Evolutionary conservation across 2,113 vertebrate species (phyloP), one percentile per base, ranked within the genome.

Genomic region (Onychostruthus taczanowskii): DNA sequence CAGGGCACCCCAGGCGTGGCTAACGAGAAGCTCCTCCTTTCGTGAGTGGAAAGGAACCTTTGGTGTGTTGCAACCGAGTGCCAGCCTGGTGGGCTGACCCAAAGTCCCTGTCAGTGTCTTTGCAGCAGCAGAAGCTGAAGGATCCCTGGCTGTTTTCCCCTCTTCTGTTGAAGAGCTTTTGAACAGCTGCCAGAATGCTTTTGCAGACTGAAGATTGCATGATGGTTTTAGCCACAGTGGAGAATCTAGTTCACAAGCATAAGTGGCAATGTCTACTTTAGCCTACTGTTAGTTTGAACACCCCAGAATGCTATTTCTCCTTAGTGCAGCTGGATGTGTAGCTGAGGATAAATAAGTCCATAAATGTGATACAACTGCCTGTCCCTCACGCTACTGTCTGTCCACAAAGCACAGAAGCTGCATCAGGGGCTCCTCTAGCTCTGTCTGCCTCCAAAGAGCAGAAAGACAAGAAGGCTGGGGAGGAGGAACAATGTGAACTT

Each of bases 381-480:
- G 3, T 55, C 53, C 30, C 18, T 55, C 31, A 31, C 0, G 5
- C 53, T 31, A 13, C 49, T 44, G 16, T 79, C 90, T 83, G 44
- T 92, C 66, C 55, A 26, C 97, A 99, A 98, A 98, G 98, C 97
- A 98, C 98, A 95, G 99, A 99, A 98, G 98, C 98, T 30, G 98
- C 98, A 4, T 98, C 99, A 35, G 99, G 99, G 90, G 98, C 99
- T 53, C 99, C 98, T 0, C 98, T 99, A 47, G 98, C 99, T 66
- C 99, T 99, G 14, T 99, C 99, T 23, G 98, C 99, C 82, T 99
- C 99, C n/a, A 98, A 99, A 96, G 98, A 98, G 63, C 98, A 99
- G 9, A 98, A 99, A 46, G 98, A 37, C 49, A 35, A 35, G 24
- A 53, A 99, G 91, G 98, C 98, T 88, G 97, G 98, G 95, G 98